Conservation (phyloP, 2,797 vertebrate genomes). For the Odontamblyopus rebecca region DNA sequence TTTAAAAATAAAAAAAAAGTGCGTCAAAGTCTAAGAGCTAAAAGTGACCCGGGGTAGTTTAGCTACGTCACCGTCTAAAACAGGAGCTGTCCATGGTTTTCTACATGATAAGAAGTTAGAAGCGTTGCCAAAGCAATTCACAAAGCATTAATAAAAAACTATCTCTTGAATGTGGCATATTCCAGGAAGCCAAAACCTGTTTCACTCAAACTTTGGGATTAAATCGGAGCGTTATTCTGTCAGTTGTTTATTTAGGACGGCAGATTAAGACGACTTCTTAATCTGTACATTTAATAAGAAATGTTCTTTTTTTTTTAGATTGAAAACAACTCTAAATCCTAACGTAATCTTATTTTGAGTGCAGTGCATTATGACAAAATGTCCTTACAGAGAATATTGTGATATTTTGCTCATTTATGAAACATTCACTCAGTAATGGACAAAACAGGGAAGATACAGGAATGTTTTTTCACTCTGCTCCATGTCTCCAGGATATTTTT, state of each 20-base stretch:
- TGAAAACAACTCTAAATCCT: slow-evolving; percentile 11
- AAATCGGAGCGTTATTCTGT: slow-evolving; percentile 24
- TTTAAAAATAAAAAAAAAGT: slow-evolving; percentile 15
- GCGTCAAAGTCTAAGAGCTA: slow-evolving; percentile 8
- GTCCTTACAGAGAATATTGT: background rate
- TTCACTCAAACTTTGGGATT: slow-evolving; percentile 35
- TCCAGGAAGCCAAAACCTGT: too few species aligned
- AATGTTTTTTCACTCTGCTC: slow-evolving; percentile 39
- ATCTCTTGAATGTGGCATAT: too few species aligned
- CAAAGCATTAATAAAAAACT: too few species aligned
- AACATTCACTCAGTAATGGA: background rate
- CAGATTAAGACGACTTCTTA: background rate
- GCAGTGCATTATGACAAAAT: background rate
- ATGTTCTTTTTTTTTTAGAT: slow-evolving; percentile 5
- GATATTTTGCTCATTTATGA: background rate
- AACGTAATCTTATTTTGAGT: background rate
- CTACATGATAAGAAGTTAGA: too few species aligned
- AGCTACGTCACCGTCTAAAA: slow-evolving; percentile 40
- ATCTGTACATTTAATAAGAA: slow-evolving; percentile 14
- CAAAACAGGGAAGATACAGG: slow-evolving; percentile 21
- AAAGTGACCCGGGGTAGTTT: slow-evolving; percentile 20
- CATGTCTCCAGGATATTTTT: slow-evolving; percentile 27
- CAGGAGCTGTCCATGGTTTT: slow-evolving; percentile 14
- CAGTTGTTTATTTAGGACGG: slow-evolving; percentile 19
- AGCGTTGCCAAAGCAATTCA: too few species aligned